Base-by-base conservation (phyloP, 1,140 invertebrate genomes). In the Papilio helenus region DNA sequence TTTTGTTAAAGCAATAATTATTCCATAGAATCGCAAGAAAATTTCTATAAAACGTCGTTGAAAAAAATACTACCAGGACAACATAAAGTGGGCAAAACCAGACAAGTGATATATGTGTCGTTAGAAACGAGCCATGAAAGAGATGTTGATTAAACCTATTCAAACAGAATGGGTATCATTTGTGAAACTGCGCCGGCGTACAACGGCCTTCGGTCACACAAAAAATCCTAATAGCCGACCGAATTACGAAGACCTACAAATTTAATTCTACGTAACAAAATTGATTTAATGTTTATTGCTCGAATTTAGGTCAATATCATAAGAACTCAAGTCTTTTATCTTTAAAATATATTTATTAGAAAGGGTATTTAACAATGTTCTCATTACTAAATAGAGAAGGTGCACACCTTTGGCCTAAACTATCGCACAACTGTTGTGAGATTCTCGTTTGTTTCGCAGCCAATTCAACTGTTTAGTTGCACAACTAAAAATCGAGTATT, bases 121-220 rank as follows among this genome's bases (percentile, higher is more conserved):
- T 73, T 73, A 73, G 72, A 49, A 44, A 23, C 72, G 42, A 42
- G 42, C 79, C 44, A 79, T 79, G 34, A 82, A 80, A 79, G 79
- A 65, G 46, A 51, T 72, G 79, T 85, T 88, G 87, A 86, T 88
- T 88, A 86, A 87, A 88, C 78, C 84, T 77, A 87, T 87, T 87
- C 86, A 84, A 79, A 84, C 83, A 68, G 79, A 84, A 88, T 84
- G 85, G 83, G 81, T 78, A 76, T 85, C 86, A 88, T 87, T 87
- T 83, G 81, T 80, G 78, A 29, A 79, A 79, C 76, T 78, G 81
- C 79, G 77, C 79, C 78, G 18, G 23, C 3, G 26, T 29, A 26
- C 26, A 72, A 81, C 68, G 72, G 44, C 49, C 81, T 58, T 20
- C 76, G 29, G 34, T 78, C 42, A 82, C 65, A 55, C 77, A 81